A percentile compares a stretch with the other conserved stretches of the same genome.
Evolutionary conservation across 2,888 invertebrate genomes (phyloP).

Genomic region (Saturnia pavonia): DNA sequence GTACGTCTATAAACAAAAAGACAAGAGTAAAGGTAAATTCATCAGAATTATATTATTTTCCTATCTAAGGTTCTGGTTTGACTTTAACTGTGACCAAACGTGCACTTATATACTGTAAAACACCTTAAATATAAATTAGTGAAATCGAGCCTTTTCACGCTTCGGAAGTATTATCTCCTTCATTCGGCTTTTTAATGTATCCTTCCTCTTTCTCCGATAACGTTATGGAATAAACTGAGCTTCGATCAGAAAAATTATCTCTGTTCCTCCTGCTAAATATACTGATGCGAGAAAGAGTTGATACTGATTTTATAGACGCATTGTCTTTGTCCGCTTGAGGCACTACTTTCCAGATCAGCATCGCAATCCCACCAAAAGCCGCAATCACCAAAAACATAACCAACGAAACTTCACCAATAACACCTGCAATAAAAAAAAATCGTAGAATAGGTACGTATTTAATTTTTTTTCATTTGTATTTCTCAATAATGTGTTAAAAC

Average conservation of each 20-base stretch:
- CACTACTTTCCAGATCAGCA: slow-evolving; percentile 80
- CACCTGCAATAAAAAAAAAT: slow-evolving; percentile 57
- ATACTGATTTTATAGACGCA: slow-evolving; percentile 69
- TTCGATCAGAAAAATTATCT: slow-evolving; percentile 71
- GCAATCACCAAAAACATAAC: slow-evolving; percentile 83
- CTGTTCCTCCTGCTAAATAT: slow-evolving; percentile 67
- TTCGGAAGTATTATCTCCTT: slow-evolving; percentile 76
- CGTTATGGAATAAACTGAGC: slow-evolving; percentile 75
- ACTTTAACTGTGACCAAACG: slow-evolving; percentile 22
- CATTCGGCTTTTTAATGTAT: slow-evolving; percentile 56
- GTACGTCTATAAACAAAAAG: neutral
- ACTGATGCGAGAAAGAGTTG: slow-evolving; percentile 67
- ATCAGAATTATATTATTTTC: neutral
- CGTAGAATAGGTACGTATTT: neutral
- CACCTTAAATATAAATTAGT: slow-evolving; percentile 29
- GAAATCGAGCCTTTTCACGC: slow-evolving; percentile 50
- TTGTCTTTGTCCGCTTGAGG: slow-evolving; percentile 78
- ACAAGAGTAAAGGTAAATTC: neutral
- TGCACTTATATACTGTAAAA: slow-evolving; percentile 38
- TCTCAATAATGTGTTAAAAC: neutral
- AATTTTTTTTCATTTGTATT: neutral
- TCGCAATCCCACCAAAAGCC: slow-evolving; percentile 79
- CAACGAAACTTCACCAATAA: slow-evolving; percentile 73
- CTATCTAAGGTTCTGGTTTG: neutral
- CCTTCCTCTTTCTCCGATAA: slow-evolving; percentile 74